These are phyloP conservation scores for Lordiphosa collinella DNA, from an alignment of 1,140 invertebrate species.

Conservation along the genomic window DNA sequence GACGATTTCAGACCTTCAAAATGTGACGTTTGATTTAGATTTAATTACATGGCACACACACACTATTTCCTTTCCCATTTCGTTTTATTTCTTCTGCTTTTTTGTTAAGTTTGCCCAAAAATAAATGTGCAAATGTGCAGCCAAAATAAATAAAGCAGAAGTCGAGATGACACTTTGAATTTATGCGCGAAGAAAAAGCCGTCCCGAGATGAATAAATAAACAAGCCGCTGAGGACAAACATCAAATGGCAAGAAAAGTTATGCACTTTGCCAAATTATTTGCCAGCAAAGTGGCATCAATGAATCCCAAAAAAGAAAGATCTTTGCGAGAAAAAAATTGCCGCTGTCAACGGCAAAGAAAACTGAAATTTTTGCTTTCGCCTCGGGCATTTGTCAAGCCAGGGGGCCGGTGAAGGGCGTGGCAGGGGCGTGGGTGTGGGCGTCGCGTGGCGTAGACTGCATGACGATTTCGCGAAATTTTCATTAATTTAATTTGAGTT, in stretches of 20 bases:
- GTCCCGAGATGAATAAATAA: slow-evolving; percentile 49
- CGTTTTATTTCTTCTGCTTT: not conserved
- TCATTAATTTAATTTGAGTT: slow-evolving; percentile 61
- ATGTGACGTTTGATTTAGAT: slow-evolving; percentile 77
- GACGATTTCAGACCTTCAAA: slow-evolving; percentile 49
- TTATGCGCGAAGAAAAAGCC: slow-evolving; percentile 63
- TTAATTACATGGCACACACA: slow-evolving; percentile 66
- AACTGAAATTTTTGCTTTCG: slow-evolving; percentile 48
- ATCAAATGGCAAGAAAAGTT: slow-evolving; percentile 65
- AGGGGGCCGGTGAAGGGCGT: not conserved
- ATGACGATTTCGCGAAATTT: slow-evolving; percentile 50
- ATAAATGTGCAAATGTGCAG: slow-evolving; percentile 26
- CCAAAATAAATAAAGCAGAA: slow-evolving; percentile 47
- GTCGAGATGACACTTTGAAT: slow-evolving; percentile 48
- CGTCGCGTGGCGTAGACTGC: slow-evolving; percentile 75
- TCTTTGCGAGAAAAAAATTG: slow-evolving; percentile 53
- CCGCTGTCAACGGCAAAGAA: slow-evolving; percentile 62
- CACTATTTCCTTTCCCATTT: slow-evolving; percentile 25
- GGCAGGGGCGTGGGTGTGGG: slow-evolving; percentile 32
- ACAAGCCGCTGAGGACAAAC: slow-evolving; percentile 44
- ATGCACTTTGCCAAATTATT: slow-evolving; percentile 67
- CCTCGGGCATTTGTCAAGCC: slow-evolving; percentile 38
- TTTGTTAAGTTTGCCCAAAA: slow-evolving; percentile 9
- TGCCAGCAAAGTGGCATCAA: slow-evolving; percentile 72
- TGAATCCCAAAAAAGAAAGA: slow-evolving; percentile 47